phyloP scores from a whole-genome alignment of 1,140 invertebrate genomes.

The Meteorus sp. region DNA sequence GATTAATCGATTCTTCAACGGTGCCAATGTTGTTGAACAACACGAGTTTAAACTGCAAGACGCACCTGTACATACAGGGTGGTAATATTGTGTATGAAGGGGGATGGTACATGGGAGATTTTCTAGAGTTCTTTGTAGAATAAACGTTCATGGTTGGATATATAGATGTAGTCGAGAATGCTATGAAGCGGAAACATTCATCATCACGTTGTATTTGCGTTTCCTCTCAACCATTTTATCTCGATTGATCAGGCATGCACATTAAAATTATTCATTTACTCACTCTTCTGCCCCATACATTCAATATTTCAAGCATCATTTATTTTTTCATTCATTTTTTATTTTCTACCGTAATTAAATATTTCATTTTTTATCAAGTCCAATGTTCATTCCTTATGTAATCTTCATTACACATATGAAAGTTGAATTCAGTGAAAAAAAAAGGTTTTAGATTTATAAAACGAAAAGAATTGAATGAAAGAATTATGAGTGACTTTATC shows the following conservation, averaged over 20 bases:
- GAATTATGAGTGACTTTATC: too few species aligned
- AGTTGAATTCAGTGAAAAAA: too few species aligned
- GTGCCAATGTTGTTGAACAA: neutral
- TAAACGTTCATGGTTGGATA: neutral
- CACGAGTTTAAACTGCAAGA: too few species aligned
- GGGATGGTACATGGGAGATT: neutral
- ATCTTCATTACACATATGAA: too few species aligned
- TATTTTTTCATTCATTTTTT: neutral
- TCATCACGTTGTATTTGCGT: neutral
- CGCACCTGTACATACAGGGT: neutral
- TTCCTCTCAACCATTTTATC: neutral
- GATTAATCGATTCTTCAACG: neutral
- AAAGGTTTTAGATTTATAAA: too few species aligned
- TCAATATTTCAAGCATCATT: neutral
- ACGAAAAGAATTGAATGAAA: too few species aligned
- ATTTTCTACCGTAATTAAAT: neutral
- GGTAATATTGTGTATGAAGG: neutral
- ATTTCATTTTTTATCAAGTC: too few species aligned
- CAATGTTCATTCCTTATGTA: too few species aligned
- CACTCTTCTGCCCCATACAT: neutral
- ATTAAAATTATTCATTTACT: slow-evolving; percentile 1
- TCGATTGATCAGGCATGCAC: neutral
- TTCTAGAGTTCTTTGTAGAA: neutral
- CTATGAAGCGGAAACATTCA: neutral
- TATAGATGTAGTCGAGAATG: neutral